These are phyloP conservation scores for Pogonocherus hispidulus DNA, from an alignment of 2,888 invertebrate species.

Conservation along the genomic window DNA sequence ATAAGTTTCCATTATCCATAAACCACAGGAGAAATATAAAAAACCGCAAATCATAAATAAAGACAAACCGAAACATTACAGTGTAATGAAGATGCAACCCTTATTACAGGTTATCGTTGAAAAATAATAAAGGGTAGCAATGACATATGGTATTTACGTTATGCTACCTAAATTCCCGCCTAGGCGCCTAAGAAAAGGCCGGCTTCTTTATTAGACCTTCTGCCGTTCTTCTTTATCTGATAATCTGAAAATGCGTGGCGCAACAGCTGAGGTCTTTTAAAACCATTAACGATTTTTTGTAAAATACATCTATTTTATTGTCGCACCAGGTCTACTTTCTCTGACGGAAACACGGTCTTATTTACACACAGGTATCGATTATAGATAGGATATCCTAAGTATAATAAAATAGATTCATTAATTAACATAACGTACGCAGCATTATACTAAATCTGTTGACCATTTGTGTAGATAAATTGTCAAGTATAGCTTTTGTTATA, in stretches of 20 bases:
- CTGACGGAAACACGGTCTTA: constrained; percentile 37
- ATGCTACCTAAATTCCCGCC: constrained; percentile 36
- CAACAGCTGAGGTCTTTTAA: constrained; percentile 48
- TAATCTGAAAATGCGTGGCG: constrained; percentile 50
- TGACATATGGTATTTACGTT: constrained; percentile 52
- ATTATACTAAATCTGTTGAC: not conserved
- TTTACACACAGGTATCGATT: constrained; percentile 31
- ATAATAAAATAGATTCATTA: not conserved
- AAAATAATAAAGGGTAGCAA: constrained; percentile 45
- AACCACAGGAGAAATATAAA: constrained; percentile 19
- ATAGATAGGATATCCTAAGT: constrained; percentile 31
- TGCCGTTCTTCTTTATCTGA: constrained; percentile 51
- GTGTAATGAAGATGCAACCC: constrained; percentile 7
- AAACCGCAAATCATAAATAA: constrained; percentile 29
- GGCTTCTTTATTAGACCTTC: constrained; percentile 42
- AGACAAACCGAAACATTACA: not conserved
- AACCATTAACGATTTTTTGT: constrained; percentile 39
- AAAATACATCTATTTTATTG: constrained; percentile 29
- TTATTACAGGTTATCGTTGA: not conserved
- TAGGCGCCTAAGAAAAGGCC: constrained; percentile 43
- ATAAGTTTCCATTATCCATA: constrained; percentile 5
- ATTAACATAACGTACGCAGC: too few relatives aligned
- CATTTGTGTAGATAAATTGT: not conserved
- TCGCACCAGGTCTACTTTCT: constrained; percentile 37
- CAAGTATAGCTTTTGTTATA: too few relatives aligned